Evolutionary conservation across 2,113 vertebrate species (phyloP).

Genomic region (Dipodomys stephensi): DNA sequence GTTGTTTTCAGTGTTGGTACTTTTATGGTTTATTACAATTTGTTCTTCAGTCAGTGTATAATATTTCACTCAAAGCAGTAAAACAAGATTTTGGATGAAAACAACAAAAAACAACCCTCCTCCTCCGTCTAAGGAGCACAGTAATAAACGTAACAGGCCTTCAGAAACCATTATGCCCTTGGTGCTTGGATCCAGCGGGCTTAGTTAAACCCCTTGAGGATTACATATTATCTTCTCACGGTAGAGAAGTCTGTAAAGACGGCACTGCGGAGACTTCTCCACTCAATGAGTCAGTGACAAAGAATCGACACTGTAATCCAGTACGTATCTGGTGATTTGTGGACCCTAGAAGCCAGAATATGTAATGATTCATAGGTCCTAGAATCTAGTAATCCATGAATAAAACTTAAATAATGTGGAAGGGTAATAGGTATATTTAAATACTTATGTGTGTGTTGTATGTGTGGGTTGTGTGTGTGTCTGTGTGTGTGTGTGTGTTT

Average conservation of each 20-base stretch:
- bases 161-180: not conserved
- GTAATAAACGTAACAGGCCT: not conserved
- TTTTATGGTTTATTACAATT: not conserved
- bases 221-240: not conserved
- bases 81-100: constrained; percentile 8
- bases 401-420: constrained; percentile 5
- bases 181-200: not conserved
- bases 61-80: constrained; percentile 27
- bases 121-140: not conserved
- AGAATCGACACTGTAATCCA: constrained; percentile 33
- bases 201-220: constrained; percentile 13
- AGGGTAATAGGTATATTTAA: not conserved
- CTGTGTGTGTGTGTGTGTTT: too few relatives aligned
- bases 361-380: not conserved
- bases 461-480: too few relatives aligned
- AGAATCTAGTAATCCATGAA: not conserved
- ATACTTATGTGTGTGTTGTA: not conserved
- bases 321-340: not conserved
- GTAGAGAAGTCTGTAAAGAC: not conserved
- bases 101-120: not conserved
- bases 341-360: not conserved
- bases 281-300: not conserved
- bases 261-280: not conserved
- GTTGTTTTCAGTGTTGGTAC: not conserved
- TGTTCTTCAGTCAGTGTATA: not conserved